Percentiles rank a stretch among this genome's conserved stretches.
Conservation (phyloP, 37 sponge, comb jelly and placozoan genomes). For the Mnemiopsis leidyi region DNA sequence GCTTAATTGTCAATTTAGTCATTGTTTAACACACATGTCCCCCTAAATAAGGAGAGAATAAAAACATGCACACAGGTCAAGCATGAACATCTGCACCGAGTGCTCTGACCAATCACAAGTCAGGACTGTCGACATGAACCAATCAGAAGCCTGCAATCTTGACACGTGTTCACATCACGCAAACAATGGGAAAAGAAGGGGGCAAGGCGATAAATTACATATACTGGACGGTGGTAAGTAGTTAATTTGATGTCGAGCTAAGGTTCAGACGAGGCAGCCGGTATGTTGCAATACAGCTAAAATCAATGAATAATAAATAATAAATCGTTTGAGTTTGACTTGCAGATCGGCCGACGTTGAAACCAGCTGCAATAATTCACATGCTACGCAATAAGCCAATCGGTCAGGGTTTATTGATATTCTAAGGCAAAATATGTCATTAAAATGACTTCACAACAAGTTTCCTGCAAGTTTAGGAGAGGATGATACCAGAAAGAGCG, state of each 20-base stretch:
- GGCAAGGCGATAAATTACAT: neutral
- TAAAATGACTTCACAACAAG: no score
- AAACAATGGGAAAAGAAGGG: neutral
- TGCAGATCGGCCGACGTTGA: no score
- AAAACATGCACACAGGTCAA: neutral
- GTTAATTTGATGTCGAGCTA: neutral
- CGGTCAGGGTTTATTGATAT: no score
- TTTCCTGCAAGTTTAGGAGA: no score
- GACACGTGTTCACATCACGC: neutral
- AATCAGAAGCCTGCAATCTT: neutral
- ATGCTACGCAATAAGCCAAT: no score
- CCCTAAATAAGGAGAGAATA: neutral
- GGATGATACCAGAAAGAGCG: no score
- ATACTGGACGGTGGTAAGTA: neutral
- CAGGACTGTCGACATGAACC: neutral
- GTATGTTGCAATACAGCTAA: neutral
- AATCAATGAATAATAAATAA: neutral
- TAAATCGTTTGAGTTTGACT: no score
- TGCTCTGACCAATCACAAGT: neutral
- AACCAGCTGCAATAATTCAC: no score
- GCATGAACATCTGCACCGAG: neutral
- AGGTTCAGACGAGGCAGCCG: neutral
- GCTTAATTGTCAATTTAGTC: neutral
- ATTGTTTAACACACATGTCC: neutral
- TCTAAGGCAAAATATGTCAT: no score